These are phyloP conservation scores for Dasypogon diadema DNA, from an alignment of 2,888 invertebrate species.

Conservation along the genomic window DNA sequence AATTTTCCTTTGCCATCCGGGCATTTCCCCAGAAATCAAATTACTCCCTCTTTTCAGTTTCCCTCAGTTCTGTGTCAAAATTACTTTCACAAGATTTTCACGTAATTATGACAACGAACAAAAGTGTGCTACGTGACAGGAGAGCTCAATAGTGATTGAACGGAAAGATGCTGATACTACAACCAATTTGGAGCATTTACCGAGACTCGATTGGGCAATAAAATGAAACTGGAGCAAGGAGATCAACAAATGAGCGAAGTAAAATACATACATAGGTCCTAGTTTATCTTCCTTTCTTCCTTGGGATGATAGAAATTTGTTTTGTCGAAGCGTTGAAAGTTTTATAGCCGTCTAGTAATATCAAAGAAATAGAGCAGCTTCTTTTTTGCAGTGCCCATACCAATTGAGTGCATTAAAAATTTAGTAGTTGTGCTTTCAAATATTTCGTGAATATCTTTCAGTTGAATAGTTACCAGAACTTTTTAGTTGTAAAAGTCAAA, in stretches of 20 bases:
- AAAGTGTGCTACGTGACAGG: constrained; percentile 55
- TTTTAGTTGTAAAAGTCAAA: too few species aligned
- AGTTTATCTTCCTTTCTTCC: neutral
- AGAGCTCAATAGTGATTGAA: constrained; percentile 55
- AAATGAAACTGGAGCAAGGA: constrained; percentile 41
- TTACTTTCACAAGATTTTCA: constrained; percentile 53
- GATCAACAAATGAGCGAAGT: constrained; percentile 48
- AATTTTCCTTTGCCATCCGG: neutral
- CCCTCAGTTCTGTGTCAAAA: neutral
- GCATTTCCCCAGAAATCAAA: neutral
- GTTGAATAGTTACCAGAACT: too few species aligned
- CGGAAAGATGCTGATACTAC: constrained; percentile 56
- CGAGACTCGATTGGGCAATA: constrained; percentile 53
- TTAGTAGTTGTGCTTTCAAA: too few species aligned
- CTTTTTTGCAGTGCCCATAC: too few species aligned
- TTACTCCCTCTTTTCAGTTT: neutral
- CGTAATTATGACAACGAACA: constrained; percentile 56
- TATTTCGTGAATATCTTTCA: too few species aligned
- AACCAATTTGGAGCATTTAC: constrained; percentile 56
- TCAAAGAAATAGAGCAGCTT: too few species aligned
- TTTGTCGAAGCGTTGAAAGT: too few species aligned
- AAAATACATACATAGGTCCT: constrained; percentile 49
- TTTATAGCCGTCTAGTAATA: too few species aligned
- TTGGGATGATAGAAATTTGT: too few species aligned
- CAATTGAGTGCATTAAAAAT: too few species aligned